These are phyloP conservation scores for Poeciliopsis gracilis DNA, from an alignment of 2,797 vertebrate species.

Conservation along the genomic window DNA sequence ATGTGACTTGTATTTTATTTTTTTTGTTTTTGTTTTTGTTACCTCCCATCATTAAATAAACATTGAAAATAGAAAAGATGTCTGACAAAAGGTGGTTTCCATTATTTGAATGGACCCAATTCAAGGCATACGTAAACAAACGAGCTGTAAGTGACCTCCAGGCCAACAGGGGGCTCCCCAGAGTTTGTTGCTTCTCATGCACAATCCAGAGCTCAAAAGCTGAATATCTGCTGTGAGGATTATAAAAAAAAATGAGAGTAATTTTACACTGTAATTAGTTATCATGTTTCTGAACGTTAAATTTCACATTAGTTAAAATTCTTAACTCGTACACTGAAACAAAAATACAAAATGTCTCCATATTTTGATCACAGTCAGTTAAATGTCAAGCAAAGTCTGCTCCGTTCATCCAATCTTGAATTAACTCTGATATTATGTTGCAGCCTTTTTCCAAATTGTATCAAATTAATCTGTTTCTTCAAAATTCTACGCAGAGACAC, in stretches of 20 bases:
- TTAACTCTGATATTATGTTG: neutral
- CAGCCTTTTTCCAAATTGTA: too few relatives aligned
- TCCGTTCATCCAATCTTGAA: neutral
- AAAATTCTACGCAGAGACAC: too few relatives aligned
- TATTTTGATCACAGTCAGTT: neutral
- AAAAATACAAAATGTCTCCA: neutral
- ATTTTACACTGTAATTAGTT: neutral
- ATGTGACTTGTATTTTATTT: neutral
- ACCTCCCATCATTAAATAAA: constrained; percentile 2
- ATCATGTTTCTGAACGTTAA: neutral
- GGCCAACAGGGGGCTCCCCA: neutral
- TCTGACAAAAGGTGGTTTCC: neutral
- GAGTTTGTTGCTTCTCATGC: neutral
- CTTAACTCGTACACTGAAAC: neutral
- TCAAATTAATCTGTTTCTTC: too few relatives aligned
- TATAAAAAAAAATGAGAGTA: neutral
- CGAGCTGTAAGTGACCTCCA: neutral
- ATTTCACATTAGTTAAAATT: neutral
- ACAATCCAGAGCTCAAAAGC: neutral
- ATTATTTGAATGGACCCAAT: neutral
- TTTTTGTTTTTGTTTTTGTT: neutral
- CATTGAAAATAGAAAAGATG: neutral
- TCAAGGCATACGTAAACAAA: neutral
- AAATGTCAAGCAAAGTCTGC: neutral
- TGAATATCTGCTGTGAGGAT: neutral